Base-by-base conservation (phyloP, 2,888 invertebrate species). In the Cylloceria caligata region DNA sequence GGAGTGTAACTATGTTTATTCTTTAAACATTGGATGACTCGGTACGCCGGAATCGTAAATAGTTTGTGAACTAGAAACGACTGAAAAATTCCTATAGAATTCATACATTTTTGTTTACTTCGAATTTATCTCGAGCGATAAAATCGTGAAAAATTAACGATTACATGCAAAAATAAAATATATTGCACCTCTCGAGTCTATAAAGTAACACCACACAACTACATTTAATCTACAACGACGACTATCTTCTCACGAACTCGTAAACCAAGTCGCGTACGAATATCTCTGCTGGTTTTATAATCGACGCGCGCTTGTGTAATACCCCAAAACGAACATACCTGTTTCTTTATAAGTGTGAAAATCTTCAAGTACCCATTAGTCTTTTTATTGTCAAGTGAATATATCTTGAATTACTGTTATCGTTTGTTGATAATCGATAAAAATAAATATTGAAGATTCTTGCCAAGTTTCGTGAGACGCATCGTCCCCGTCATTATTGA, bases 201-300 rank as follows among this genome's bases (percentile, higher is more conserved):
- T 73, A 64, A 77, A 62, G 52, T 79, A 52, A 71, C 57, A 64
- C 45, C n/a, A n/a, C n/a, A n/a, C n/a, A n/a, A n/a, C n/a, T n/a
- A n/a, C n/a, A n/a, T n/a, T n/a, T n/a, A n/a, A n/a, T n/a, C n/a
- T n/a, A 34, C n/a, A 9, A n/a, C 0, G 21, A 57, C n/a, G 47
- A 65, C 57, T 72, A 72, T 72, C 65, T 67, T 72, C 47, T 49
- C 39, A 34, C 52, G 71, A 68, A 62, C 81, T 81, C 81, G 68
- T 77, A 77, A 72, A 72, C 60, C 34, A 62, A 73, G 75, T 81
- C 52, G 73, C 34, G 71, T 34, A 49, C 67, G 24, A 11, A 77
- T 39, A 49, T 55, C 27, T 30, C 42, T n/a, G 21, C 45, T 34
- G 45, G 16, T 64, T 42, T 62, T 71, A 42, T 55, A 30, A 21